Conservation (phyloP, 2,888 invertebrate species). For the Nymphalis c-album region DNA sequence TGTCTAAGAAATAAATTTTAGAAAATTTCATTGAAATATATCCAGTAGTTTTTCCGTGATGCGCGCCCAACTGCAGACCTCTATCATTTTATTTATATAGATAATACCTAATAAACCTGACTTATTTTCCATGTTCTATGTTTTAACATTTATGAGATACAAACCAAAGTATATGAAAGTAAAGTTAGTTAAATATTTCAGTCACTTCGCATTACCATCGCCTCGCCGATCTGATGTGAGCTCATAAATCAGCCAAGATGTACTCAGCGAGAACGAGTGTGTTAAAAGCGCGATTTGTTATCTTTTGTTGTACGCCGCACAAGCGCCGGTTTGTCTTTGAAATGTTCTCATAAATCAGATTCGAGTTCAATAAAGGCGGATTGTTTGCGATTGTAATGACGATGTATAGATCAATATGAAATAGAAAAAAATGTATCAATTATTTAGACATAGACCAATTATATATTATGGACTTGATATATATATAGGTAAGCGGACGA, state of each 20-base stretch:
- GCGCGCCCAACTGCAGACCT: too few relatives aligned
- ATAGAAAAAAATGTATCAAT: too few relatives aligned
- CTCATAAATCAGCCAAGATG: conserved; percentile 45
- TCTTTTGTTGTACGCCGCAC: conserved; percentile 46
- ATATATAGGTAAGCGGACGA: too few relatives aligned
- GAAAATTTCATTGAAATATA: too few relatives aligned
- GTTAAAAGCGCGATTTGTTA: conserved; percentile 62
- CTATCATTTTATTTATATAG: too few relatives aligned
- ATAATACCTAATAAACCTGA: too few relatives aligned
- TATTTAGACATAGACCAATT: too few relatives aligned
- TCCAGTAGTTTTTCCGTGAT: too few relatives aligned
- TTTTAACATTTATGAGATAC: not conserved
- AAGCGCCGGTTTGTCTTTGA: conserved; percentile 43
- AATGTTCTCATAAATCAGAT: conserved; percentile 37
- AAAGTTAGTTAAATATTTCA: conserved; percentile 16
- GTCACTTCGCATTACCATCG: conserved; percentile 40
- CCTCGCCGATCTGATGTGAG: conserved; percentile 45
- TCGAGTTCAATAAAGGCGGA: conserved; percentile 15
- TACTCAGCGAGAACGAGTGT: conserved; percentile 42
- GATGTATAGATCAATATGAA: not conserved
- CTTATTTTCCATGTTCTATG: too few relatives aligned
- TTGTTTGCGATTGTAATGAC: conserved; percentile 18
- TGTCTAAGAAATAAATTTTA: too few relatives aligned
- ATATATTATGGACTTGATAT: too few relatives aligned
- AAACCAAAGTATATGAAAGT: conserved; percentile 2